A percentile compares a stretch with the other conserved stretches of the same genome.
Conservation (phyloP, 2,888 invertebrate species). For the Leptarthrus brevirostris region DNA sequence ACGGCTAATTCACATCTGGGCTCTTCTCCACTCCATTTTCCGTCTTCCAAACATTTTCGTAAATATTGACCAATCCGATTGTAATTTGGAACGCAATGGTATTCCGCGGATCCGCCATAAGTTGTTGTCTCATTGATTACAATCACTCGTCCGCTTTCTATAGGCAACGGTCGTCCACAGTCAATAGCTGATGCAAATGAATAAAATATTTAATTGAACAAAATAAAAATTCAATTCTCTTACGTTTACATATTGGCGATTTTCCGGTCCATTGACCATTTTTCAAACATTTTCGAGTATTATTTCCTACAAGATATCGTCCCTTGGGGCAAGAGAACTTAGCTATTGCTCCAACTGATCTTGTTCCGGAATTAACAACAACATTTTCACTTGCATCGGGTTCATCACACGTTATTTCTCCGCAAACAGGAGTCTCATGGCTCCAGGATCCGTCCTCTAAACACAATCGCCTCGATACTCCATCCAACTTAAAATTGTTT, state of each 20-base stretch:
- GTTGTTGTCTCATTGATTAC: conserved; percentile 85
- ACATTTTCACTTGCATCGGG: conserved; percentile 73
- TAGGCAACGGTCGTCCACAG: conserved; percentile 81
- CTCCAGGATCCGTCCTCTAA: conserved; percentile 93
- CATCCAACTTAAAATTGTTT: conserved; percentile 82
- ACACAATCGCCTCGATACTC: conserved; percentile 84
- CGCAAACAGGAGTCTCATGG: conserved; percentile 83
- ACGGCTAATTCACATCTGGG: conserved; percentile 81
- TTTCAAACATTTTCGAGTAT: conserved; percentile 79
- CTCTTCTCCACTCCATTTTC: conserved; percentile 88
- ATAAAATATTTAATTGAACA: conserved; percentile 13
- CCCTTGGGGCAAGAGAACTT: conserved; percentile 87
- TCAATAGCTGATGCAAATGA: conserved; percentile 83
- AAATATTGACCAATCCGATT: conserved; percentile 84
- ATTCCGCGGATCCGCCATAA: conserved; percentile 87
- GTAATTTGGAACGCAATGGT: conserved; percentile 88
- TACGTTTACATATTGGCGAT: conserved; percentile 84
- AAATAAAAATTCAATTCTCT: conserved; percentile 60
- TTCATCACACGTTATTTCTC: conserved; percentile 83
- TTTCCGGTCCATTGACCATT: conserved; percentile 86
- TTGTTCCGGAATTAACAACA: conserved; percentile 72
- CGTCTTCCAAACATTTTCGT: conserved; percentile 85
- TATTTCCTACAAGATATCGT: conserved; percentile 81
- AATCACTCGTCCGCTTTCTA: conserved; percentile 88
- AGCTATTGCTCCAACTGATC: conserved; percentile 82